A percentile compares a stretch with the other conserved stretches of the same genome.
Conservation (phyloP, 1,140 invertebrate species). For the Drosophila insularis region DNA sequence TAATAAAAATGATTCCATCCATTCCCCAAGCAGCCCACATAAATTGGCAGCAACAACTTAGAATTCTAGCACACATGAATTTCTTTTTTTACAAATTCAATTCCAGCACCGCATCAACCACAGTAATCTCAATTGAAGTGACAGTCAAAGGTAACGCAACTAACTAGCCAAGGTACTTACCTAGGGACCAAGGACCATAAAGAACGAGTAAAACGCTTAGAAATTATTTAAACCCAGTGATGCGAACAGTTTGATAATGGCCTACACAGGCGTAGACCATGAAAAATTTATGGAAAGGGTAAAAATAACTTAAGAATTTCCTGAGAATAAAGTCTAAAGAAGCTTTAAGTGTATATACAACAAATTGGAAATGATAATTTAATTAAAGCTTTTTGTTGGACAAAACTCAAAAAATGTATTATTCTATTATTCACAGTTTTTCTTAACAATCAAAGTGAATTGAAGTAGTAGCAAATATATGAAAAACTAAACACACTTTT, state of each 20-base stretch:
- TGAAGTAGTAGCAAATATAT: too few species aligned
- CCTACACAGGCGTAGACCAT: neutral
- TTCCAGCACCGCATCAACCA: constrained; percentile 5
- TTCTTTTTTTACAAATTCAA: neutral
- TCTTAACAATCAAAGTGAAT: too few species aligned
- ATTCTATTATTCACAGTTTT: too few species aligned
- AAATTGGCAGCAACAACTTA: neutral
- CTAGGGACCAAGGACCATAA: neutral
- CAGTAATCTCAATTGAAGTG: constrained; percentile 47
- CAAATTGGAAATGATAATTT: too few species aligned
- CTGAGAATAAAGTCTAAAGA: too few species aligned
- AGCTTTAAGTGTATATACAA: neutral
- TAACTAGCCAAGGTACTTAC: constrained; percentile 26
- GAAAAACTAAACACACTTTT: too few species aligned
- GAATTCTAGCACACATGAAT: neutral
- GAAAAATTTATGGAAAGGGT: neutral
- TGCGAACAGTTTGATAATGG: constrained; percentile 17
- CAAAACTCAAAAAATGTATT: too few species aligned
- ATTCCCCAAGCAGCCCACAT: too few species aligned
- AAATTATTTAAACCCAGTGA: constrained; percentile 59
- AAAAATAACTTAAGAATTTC: too few species aligned
- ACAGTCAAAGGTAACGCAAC: constrained; percentile 14
- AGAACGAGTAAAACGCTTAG: constrained; percentile 25
- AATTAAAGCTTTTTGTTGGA: too few species aligned
- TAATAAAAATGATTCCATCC: neutral